These are phyloP conservation scores for Drosophila rhopaloa DNA, from an alignment of 1,140 invertebrate genomes.

Conservation along the genomic window DNA sequence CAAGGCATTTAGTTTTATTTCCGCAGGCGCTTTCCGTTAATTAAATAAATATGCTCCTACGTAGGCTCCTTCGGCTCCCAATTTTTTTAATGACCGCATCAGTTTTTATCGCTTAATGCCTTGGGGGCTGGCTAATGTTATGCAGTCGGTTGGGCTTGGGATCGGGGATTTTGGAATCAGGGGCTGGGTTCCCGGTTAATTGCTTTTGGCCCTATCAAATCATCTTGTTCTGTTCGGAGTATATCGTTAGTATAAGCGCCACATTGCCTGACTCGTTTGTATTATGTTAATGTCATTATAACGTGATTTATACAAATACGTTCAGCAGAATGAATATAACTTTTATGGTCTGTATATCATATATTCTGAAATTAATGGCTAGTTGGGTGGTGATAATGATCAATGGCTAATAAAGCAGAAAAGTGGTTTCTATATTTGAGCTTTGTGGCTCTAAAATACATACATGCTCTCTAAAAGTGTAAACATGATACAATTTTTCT, in stretches of 20 bases:
- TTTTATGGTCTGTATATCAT: conserved; percentile 61
- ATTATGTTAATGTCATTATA: conserved; percentile 75
- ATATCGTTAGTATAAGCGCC: conserved; percentile 52
- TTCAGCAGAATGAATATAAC: conserved; percentile 25
- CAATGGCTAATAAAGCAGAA: conserved; percentile 7
- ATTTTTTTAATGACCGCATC: conserved; percentile 66
- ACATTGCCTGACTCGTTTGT: conserved; percentile 37
- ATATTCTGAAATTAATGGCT: conserved; percentile 57
- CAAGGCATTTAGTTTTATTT: conserved; percentile 70
- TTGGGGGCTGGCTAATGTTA: conserved; percentile 41
- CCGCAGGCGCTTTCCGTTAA: conserved; percentile 54
- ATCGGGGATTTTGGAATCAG: conserved; percentile 3
- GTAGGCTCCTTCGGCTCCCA: conserved; percentile 8
- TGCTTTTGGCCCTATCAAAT: conserved; percentile 65
- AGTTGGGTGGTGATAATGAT: conserved; percentile 21
- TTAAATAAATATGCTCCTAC: conserved; percentile 66
- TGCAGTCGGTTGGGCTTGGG: conserved; percentile 27
- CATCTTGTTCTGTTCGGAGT: conserved; percentile 49
- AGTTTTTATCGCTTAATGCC: conserved; percentile 72
- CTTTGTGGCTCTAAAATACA: too few species aligned
- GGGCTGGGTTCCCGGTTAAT: conserved; percentile 43
- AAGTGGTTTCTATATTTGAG: background rate
- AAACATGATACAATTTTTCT: too few species aligned
- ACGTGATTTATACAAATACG: conserved; percentile 75
- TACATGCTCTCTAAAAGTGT: too few species aligned